These are phyloP conservation scores for Cygnus buccinator DNA, from an alignment of 2,113 vertebrate species.

Conservation along the genomic window DNA sequence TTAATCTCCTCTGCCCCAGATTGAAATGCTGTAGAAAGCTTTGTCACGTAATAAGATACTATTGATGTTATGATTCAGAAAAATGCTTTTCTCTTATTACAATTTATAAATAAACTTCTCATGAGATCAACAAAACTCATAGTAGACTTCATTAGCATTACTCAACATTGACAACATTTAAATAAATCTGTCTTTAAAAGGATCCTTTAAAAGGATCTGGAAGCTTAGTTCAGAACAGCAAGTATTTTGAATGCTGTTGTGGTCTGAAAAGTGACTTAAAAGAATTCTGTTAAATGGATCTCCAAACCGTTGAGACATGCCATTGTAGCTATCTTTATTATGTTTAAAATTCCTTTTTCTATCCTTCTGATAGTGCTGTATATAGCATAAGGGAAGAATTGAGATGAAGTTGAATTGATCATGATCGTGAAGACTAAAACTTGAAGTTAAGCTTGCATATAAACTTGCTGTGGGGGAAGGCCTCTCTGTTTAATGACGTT, in stretches of 20 bases:
- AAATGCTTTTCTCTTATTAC: neutral
- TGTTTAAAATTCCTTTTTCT: neutral
- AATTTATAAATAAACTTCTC: neutral
- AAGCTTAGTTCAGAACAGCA: neutral
- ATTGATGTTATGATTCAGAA: neutral
- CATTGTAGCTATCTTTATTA: neutral
- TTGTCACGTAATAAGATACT: neutral
- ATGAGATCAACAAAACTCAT: neutral
- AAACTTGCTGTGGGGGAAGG: neutral
- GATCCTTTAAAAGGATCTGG: neutral
- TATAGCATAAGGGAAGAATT: neutral
- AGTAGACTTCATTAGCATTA: neutral
- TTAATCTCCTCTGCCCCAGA: neutral
- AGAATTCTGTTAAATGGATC: neutral
- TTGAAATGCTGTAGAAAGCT: neutral
- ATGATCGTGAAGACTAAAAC: neutral
- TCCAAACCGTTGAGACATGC: neutral
- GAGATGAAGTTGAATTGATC: neutral
- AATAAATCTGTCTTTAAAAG: neutral
- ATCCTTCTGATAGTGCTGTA: neutral
- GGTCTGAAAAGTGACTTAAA: neutral
- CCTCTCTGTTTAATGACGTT: neutral
- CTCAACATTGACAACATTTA: neutral
- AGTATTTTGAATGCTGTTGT: neutral
- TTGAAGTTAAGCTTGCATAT: neutral